Evolutionary conservation across 2,888 invertebrate genomes (phyloP).

Genomic region (Lasioglossum zephyrum): DNA sequence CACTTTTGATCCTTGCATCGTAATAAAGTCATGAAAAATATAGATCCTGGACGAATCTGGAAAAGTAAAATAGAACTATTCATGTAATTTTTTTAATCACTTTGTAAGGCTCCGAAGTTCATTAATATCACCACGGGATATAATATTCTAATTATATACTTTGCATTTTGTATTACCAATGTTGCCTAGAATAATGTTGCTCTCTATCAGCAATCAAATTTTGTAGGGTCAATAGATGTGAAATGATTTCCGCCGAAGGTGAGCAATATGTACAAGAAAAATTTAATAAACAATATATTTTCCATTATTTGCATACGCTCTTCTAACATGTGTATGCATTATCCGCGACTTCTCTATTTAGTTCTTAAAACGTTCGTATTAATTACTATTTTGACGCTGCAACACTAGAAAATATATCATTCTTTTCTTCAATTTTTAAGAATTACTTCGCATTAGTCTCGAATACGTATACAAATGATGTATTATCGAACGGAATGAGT

Average conservation of each 20-base stretch:
- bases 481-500: not conserved
- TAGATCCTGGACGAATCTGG: constrained; percentile 20
- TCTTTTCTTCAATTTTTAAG: not conserved
- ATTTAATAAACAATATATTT: constrained; percentile 35
- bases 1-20: constrained; percentile 22
- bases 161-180: constrained; percentile 35
- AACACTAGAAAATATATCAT: constrained; percentile 35
- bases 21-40: constrained; percentile 27
- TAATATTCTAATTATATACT: constrained; percentile 51
- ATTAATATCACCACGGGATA: constrained; percentile 44
- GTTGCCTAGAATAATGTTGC: constrained; percentile 9
- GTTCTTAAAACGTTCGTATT: constrained; percentile 7
- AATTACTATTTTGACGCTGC: not conserved
- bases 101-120: constrained; percentile 52
- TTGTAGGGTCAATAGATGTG: not conserved
- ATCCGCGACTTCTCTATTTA: not conserved
- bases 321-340: not conserved
- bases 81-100: constrained; percentile 40
- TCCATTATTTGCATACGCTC: constrained; percentile 18
- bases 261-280: constrained; percentile 17
- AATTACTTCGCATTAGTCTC: constrained; percentile 12
- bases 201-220: constrained; percentile 5
- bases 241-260: not conserved
- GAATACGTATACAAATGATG: not conserved
- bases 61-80: constrained; percentile 28